Evolutionary conservation across 2,113 vertebrate genomes (phyloP).

Genomic region (Hymenochirus boettgeri): DNA sequence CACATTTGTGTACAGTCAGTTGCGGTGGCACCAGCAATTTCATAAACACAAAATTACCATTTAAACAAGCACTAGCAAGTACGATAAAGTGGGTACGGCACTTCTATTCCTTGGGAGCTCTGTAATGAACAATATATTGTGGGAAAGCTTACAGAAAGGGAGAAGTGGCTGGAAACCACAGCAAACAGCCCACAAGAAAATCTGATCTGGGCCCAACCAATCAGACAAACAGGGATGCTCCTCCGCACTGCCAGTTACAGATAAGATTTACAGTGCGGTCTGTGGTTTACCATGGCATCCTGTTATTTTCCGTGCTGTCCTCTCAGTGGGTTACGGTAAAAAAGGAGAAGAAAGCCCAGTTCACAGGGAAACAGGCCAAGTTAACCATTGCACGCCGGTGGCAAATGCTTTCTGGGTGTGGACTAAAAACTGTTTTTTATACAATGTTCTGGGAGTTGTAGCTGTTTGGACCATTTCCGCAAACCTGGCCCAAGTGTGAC

Average conservation of each 20-base stretch:
- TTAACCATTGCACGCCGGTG: constrained; percentile 15
- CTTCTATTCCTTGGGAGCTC: background rate
- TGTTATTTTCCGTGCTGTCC: constrained; percentile 21
- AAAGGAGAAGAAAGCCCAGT: background rate
- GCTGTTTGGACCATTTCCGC: too few species aligned
- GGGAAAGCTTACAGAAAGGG: constrained; percentile 3
- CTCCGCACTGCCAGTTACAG: constrained; percentile 20
- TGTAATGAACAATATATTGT: constrained; percentile 5
- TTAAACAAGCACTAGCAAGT: background rate
- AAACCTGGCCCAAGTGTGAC: too few species aligned
- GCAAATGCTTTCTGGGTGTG: too few species aligned
- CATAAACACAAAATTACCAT: background rate
- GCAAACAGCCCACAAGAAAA: constrained; percentile 35
- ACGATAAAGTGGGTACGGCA: background rate
- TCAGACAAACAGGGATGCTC: constrained; percentile 13
- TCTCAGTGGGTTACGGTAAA: constrained; percentile 32
- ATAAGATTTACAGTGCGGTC: constrained; percentile 36
- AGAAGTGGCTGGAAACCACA: constrained; percentile 24
- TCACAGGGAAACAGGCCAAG: background rate
- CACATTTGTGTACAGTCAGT: background rate
- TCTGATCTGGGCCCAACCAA: constrained; percentile 28
- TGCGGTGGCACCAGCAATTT: background rate
- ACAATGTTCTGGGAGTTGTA: too few species aligned
- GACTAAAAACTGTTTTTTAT: too few species aligned
- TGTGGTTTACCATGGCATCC: constrained; percentile 40